A percentile compares a stretch with the other conserved stretches of the same genome.
Conservation (phyloP, 2,888 invertebrate genomes). For the Platycnemis pennipes region DNA sequence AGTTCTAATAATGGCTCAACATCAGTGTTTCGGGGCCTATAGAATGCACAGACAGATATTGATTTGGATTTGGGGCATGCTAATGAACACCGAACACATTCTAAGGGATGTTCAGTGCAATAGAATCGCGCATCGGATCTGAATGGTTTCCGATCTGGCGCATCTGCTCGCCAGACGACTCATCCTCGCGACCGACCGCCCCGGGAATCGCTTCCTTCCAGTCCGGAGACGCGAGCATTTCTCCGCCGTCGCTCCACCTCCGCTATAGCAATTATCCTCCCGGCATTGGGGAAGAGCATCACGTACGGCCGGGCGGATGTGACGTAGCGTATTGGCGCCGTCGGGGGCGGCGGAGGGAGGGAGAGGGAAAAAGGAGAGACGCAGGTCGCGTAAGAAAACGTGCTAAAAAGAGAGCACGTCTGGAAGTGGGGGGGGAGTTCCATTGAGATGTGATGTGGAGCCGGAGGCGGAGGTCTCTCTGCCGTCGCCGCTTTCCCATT, state of each 20-base stretch:
- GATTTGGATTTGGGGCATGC: no score
- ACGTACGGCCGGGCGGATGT: slow-evolving; percentile 57
- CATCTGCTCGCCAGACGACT: no score
- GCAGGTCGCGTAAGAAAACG: not conserved
- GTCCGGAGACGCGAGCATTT: no score
- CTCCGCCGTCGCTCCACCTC: not conserved
- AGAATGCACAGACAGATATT: no score
- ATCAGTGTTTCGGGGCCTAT: no score
- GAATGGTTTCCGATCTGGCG: no score
- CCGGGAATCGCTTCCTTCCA: no score
- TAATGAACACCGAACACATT: no score
- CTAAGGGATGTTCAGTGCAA: no score
- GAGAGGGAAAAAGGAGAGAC: not conserved
- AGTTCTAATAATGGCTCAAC: no score
- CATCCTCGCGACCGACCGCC: no score
- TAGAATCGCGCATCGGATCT: no score
- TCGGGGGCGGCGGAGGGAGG: not conserved
- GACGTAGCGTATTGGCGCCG: slow-evolving; percentile 63
- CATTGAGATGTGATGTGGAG: slow-evolving; percentile 47
- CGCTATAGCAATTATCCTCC: not conserved
- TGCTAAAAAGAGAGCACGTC: not conserved
- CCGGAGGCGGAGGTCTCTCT: not conserved
- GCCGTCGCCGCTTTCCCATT: not conserved
- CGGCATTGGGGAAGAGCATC: slow-evolving; percentile 47
- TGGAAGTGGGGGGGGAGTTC: not conserved